These are phyloP conservation scores for Archilochus colubris DNA, from an alignment of 2,113 vertebrate species.

Conservation along the genomic window DNA sequence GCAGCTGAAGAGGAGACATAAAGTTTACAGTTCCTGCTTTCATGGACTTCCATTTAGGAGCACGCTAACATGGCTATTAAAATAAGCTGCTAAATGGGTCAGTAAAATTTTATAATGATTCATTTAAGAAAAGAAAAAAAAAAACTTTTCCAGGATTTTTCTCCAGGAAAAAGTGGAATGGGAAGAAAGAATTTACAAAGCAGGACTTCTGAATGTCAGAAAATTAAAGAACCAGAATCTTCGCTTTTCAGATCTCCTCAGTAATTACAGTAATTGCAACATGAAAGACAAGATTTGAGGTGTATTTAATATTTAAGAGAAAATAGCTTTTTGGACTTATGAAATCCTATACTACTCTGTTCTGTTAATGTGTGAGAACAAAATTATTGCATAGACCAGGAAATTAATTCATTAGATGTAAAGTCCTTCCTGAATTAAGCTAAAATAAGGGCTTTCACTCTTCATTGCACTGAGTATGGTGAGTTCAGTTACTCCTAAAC, in stretches of 20 bases:
- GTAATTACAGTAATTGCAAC: background rate
- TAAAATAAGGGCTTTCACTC: slow-evolving; percentile 13
- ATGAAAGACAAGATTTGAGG: background rate
- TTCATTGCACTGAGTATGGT: background rate
- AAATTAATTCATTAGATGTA: background rate
- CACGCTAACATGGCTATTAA: background rate
- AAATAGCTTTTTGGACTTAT: background rate
- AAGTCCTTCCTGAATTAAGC: background rate
- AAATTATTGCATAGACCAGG: background rate
- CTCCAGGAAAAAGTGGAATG: background rate
- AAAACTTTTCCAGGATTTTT: background rate
- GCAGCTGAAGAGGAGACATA: background rate
- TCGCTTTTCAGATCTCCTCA: background rate
- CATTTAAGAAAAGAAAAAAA: background rate
- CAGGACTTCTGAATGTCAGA: background rate
- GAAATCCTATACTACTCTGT: background rate
- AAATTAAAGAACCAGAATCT: background rate
- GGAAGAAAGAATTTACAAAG: background rate
- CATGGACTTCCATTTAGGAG: background rate
- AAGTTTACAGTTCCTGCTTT: background rate
- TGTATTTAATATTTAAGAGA: background rate
- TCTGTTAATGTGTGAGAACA: slow-evolving; percentile 6
- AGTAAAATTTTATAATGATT: slow-evolving; percentile 13
- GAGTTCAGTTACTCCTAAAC: background rate
- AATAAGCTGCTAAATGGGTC: background rate